phyloP scores from a whole-genome alignment of 1,140 invertebrate genomes.

The Papilio helenus region DNA sequence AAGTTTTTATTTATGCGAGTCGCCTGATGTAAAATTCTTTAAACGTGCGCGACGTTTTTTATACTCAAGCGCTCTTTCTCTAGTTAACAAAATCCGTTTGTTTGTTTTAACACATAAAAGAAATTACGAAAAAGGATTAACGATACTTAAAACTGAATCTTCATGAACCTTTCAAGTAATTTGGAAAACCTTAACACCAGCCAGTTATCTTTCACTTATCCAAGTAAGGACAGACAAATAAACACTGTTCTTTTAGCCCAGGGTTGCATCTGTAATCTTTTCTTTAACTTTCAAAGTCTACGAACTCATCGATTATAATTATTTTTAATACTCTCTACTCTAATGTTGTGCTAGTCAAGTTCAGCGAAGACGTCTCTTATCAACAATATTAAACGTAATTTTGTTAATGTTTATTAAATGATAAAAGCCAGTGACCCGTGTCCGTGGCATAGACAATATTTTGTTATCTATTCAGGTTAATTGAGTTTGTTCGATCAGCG shows the following conservation, averaged over 20 bases:
- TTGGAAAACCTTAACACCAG: too few relatives aligned
- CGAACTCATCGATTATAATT: not conserved
- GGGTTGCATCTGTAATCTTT: not conserved
- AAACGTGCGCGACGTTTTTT: constrained; percentile 2
- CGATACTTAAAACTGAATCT: not conserved
- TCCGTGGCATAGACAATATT: not conserved
- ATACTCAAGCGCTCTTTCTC: not conserved
- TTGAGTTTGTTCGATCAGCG: constrained; percentile 6
- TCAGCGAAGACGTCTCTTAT: not conserved
- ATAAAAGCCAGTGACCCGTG: not conserved
- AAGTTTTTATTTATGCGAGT: constrained; percentile 17
- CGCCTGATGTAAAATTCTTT: not conserved
- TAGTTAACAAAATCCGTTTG: not conserved
- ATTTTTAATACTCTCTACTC: not conserved
- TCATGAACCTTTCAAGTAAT: too few relatives aligned
- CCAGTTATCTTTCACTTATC: too few relatives aligned
- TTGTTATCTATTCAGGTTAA: constrained; percentile 24
- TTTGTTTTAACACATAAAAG: not conserved
- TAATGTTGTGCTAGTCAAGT: not conserved
- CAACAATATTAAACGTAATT: not conserved
- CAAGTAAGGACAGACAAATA: not conserved
- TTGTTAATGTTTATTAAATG: not conserved
- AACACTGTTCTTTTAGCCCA: not conserved
- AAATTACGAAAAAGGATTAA: not conserved
- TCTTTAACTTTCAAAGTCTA: not conserved